Base-by-base conservation (phyloP, 2,888 invertebrate species). In the Dascillus cervinus region DNA sequence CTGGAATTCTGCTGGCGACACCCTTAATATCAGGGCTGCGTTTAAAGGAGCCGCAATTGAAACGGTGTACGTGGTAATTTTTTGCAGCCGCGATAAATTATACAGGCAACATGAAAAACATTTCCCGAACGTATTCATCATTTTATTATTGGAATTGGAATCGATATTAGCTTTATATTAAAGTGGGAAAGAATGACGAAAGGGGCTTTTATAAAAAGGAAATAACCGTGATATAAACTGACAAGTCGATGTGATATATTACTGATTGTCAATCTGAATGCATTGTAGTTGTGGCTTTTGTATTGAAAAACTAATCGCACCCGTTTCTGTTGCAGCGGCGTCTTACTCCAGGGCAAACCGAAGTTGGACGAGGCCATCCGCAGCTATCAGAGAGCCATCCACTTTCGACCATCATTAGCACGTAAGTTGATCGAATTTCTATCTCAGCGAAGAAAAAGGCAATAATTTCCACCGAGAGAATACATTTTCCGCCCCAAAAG, bases 331-430 rank as follows among this genome's bases (percentile, higher is more conserved):
- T 78, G 39, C 80, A 92, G 91, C 64, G 95, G 94, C 41, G 87
- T 92, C 59, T 71, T 94, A 58, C 78, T 88, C 53, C 92, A 94
- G 69, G 86, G 88, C 55, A 83, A 87, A 68, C 81, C 83, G 60
- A 77, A 89, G 56, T 82, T 82, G 64, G 79, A 85, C 51, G 88
- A 88, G 62, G 91, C 94, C 41, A 80, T 92, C 58, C 78, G 82
- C 63, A 89, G 89, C 69, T 94, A 92, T 67, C 82, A 87, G 65
- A 77, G 81, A 56, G 94, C 94, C 48, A 90, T 94, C 60, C 83
- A 86, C 66, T 94, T 84, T 69, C 75, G 95, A 65, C 92, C 94
- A 46, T 85, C 88, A 55, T 77, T 95, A 67, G 91, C 92, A 62
- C 75, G 94, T 94, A 74, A 87, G 88, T 84, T 29, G n/a, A n/a